Evolutionary conservation across 37 sponge, comb jelly and placozoan genomes (phyloP).

Genomic region (Diacarnus erythraeanus): DNA sequence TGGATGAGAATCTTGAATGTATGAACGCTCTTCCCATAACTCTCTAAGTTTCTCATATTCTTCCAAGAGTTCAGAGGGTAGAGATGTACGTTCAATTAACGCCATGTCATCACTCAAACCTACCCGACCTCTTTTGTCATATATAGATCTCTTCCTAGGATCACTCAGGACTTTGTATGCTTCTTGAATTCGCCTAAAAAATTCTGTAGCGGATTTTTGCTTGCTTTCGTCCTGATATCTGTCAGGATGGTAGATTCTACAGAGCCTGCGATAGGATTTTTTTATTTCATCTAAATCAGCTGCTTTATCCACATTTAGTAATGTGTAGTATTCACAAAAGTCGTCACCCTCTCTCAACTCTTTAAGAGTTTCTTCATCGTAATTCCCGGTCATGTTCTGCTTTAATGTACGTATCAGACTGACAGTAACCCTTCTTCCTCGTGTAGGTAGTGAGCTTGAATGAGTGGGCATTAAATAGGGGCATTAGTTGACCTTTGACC

Average conservation of each 20-base stretch:
- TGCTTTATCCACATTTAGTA: constrained; percentile 67
- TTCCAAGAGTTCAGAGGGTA: constrained; percentile 73
- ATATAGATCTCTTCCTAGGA: constrained; percentile 78
- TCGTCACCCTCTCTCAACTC: constrained; percentile 32
- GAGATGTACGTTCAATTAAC: constrained; percentile 58
- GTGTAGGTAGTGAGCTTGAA: not conserved
- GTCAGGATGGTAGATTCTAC: constrained; percentile 93
- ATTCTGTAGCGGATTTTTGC: constrained; percentile 74
- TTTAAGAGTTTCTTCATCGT: not conserved
- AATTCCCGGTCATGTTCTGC: not conserved
- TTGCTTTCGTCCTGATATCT: constrained; percentile 58
- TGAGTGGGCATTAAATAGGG: constrained; percentile 11
- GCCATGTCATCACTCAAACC: constrained; percentile 78
- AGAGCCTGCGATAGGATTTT: constrained; percentile 78
- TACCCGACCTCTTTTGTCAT: constrained; percentile 83
- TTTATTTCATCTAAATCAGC: constrained; percentile 84
- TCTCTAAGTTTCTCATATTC: constrained; percentile 73
- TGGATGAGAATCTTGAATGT: constrained; percentile 70
- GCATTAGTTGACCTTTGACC: not conserved
- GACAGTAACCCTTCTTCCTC: not conserved
- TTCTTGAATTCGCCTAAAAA: constrained; percentile 73
- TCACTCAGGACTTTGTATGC: constrained; percentile 90
- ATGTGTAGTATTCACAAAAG: constrained; percentile 75
- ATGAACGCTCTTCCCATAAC: constrained; percentile 80
- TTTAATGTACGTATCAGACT: too few species aligned